phyloP scores from a whole-genome alignment of 2,888 invertebrate species.

The Nemapogon koenigi region DNA sequence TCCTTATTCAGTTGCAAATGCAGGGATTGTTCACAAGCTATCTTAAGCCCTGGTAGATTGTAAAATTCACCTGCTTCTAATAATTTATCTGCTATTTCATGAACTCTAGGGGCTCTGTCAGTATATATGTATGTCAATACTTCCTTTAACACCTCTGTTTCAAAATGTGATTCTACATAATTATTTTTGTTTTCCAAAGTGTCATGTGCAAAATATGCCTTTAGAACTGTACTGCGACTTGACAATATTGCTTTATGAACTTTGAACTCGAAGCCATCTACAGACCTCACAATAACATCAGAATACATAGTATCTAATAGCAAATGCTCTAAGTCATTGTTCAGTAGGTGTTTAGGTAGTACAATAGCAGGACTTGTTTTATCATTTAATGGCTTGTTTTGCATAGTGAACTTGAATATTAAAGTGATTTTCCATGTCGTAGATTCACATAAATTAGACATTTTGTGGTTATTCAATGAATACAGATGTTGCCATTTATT shows the following conservation, averaged over 20 bases:
- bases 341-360: no score
- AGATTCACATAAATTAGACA: no score
- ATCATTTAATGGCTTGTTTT: no score
- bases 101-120: slow-evolving; percentile 47
- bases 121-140: slow-evolving; percentile 49
- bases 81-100: slow-evolving; percentile 49
- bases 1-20: slow-evolving; percentile 49
- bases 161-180: slow-evolving; percentile 40
- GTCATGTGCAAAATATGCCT: slow-evolving; percentile 53
- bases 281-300: slow-evolving; percentile 48
- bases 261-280: slow-evolving; percentile 39
- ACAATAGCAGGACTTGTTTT: no score
- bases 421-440: no score
- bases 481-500: no score
- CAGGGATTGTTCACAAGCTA: slow-evolving; percentile 47
- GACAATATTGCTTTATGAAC: slow-evolving; percentile 52
- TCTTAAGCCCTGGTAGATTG: slow-evolving; percentile 43
- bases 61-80: slow-evolving; percentile 53
- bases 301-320: slow-evolving; percentile 43
- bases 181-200: slow-evolving; percentile 47
- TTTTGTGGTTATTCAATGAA: no score
- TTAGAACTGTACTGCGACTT: slow-evolving; percentile 45
- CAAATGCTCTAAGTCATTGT: slow-evolving; percentile 45
- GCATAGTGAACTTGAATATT: no score
- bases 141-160: slow-evolving; percentile 42